Percentiles rank a stretch among this genome's conserved stretches.
Evolutionary conservation across 2,888 invertebrate genomes (phyloP).

Genomic region (Meiosimyza decipiens): DNA sequence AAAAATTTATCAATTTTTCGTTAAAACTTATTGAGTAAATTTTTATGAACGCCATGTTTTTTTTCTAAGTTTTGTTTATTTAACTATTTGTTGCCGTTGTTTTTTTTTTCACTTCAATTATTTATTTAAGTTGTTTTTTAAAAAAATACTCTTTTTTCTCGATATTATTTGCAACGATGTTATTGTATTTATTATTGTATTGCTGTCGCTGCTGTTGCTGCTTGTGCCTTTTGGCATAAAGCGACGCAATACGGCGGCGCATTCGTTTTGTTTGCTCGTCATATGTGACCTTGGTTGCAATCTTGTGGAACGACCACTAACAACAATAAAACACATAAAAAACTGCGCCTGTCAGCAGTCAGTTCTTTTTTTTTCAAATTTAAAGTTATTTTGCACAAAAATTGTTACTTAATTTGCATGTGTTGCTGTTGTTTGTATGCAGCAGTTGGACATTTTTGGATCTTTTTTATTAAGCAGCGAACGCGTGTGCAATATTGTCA

Average conservation of each 20-base stretch:
- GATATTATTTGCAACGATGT: constrained; percentile 15
- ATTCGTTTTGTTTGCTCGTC: constrained; percentile 58
- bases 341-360: not conserved
- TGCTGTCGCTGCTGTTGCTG: constrained; percentile 6
- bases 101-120: not conserved
- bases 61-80: not conserved
- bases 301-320: constrained; percentile 42
- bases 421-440: too few species aligned
- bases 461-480: too few species aligned
- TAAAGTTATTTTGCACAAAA: too few species aligned
- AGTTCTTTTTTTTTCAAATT: too few species aligned
- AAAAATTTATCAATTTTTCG: too few species aligned
- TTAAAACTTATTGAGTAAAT: too few species aligned
- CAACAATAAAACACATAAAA: constrained; percentile 21
- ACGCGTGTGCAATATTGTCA: too few species aligned
- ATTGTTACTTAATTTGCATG: too few species aligned
- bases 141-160: not conserved
- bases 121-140: constrained; percentile 2
- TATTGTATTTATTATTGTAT: not conserved
- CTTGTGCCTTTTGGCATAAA: not conserved
- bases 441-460: too few species aligned
- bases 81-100: not conserved
- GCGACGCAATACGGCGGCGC: constrained; percentile 48
- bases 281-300: constrained; percentile 61
- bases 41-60: not conserved